Conservation (phyloP, 2,888 invertebrate genomes). For the Colostygia pectinataria region DNA sequence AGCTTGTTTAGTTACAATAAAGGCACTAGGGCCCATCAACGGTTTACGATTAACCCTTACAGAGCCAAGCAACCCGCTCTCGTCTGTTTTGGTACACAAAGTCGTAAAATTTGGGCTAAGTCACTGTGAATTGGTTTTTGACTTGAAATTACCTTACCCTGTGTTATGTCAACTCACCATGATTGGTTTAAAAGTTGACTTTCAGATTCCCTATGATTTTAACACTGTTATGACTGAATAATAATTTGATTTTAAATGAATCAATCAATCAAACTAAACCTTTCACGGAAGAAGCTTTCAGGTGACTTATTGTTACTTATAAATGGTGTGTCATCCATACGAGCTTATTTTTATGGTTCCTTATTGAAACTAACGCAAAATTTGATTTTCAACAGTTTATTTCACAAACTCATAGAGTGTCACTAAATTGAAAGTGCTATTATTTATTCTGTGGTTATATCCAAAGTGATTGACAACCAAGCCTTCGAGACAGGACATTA, state of each 20-base stretch:
- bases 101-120: slow-evolving; percentile 6
- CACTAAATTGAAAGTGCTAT: neutral
- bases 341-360: no score
- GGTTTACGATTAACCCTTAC: slow-evolving; percentile 22
- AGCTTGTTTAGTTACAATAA: slow-evolving; percentile 15
- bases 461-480: slow-evolving; percentile 32
- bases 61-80: slow-evolving; percentile 14
- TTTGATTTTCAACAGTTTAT: no score
- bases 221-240: no score
- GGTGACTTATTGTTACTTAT: no score
- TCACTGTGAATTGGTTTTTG: neutral
- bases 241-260: no score
- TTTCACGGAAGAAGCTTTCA: no score
- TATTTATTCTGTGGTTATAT: slow-evolving; percentile 11
- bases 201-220: no score
- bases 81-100: slow-evolving; percentile 17
- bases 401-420: neutral
- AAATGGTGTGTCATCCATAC: no score
- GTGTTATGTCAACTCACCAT: no score
- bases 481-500: slow-evolving; percentile 33
- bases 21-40: slow-evolving; percentile 13
- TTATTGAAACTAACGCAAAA: no score
- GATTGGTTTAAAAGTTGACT: no score
- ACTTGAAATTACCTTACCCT: neutral
- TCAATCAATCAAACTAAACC: no score